A percentile compares a stretch with the other conserved stretches of the same genome.
Evolutionary conservation across 2,113 vertebrate genomes (phyloP).

Genomic region (Macrotus californicus): DNA sequence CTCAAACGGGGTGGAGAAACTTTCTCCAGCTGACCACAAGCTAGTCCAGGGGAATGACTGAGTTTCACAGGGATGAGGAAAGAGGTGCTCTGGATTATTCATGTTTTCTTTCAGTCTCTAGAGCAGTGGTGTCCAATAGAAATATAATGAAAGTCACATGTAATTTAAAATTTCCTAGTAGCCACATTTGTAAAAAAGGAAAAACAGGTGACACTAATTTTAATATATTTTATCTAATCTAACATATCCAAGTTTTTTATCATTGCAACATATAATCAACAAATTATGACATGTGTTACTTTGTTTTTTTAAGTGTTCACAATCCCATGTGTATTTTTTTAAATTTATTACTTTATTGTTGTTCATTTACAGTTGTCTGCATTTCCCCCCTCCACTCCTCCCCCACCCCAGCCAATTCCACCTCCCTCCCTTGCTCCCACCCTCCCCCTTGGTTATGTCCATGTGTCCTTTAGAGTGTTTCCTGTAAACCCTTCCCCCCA

Average conservation of each 20-base stretch:
- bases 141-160: background rate
- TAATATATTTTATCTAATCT: background rate
- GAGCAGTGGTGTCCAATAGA: background rate
- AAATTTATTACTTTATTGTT: too few species aligned
- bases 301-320: background rate
- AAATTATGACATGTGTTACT: background rate
- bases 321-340: too few species aligned
- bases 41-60: background rate
- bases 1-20: background rate
- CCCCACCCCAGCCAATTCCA: too few species aligned
- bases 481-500: too few species aligned
- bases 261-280: background rate
- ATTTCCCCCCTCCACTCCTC: too few species aligned
- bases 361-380: too few species aligned
- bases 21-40: background rate
- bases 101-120: background rate
- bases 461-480: too few species aligned
- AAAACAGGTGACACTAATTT: background rate
- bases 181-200: too few species aligned
- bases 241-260: background rate
- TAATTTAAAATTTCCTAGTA: background rate
- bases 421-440: too few species aligned
- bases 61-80: background rate
- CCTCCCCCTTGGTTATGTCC: too few species aligned
- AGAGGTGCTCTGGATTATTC: background rate